These are phyloP conservation scores for Poecilia velifera DNA, from an alignment of 2,797 vertebrate species.

Conservation along the genomic window DNA sequence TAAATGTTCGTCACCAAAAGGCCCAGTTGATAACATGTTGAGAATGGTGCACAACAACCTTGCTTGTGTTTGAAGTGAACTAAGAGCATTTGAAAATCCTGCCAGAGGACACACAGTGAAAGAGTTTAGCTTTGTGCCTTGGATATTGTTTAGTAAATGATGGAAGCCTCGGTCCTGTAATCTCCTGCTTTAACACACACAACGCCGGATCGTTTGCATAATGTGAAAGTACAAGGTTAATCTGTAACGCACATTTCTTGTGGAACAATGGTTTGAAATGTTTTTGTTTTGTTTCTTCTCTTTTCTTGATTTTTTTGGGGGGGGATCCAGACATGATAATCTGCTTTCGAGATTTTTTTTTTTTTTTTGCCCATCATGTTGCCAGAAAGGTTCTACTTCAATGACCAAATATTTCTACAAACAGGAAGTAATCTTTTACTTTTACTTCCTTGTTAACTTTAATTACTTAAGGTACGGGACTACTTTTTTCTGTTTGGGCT, in stretches of 20 bases:
- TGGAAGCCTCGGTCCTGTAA: neutral
- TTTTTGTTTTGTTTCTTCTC: neutral
- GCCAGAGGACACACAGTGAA: neutral
- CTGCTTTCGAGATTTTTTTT: neutral
- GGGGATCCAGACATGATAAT: neutral
- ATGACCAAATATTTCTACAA: neutral
- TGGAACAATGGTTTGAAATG: neutral
- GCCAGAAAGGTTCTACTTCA: neutral
- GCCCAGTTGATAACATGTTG: neutral
- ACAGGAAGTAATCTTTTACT: neutral
- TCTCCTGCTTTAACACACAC: neutral
- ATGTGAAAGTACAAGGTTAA: neutral
- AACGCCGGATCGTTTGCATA: neutral
- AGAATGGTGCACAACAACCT: neutral
- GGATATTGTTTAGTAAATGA: neutral
- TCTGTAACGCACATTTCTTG: neutral
- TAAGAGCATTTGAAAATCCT: neutral
- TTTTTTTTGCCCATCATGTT: neutral
- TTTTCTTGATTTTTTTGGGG: neutral
- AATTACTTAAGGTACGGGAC: neutral
- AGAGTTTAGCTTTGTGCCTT: neutral
- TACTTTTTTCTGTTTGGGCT: neutral
- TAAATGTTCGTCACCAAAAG: neutral
- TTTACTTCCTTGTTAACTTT: neutral
- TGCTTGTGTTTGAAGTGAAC: neutral